phyloP scores from a whole-genome alignment of 2,113 vertebrate genomes.

The Chroicocephalus ridibundus region DNA sequence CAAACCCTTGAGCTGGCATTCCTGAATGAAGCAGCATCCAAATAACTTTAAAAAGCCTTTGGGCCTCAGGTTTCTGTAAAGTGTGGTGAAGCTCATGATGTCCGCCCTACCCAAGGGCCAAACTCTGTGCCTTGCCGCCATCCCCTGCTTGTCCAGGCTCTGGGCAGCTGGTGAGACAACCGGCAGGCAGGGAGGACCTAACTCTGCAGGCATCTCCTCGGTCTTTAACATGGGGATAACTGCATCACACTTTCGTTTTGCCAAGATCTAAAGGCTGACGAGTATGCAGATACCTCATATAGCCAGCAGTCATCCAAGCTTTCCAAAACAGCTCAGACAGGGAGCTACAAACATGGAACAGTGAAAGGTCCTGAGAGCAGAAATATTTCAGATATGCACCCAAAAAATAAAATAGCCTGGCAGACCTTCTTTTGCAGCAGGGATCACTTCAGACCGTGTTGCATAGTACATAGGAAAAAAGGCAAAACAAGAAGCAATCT shows the following conservation, averaged over 20 bases:
- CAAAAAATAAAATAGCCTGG: not conserved
- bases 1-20: not conserved
- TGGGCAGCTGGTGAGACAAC: not conserved
- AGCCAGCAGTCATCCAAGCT: not conserved
- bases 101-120: not conserved
- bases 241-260: rapidly evolving
- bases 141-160: not conserved
- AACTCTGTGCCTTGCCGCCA: no score
- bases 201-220: not conserved
- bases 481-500: not conserved
- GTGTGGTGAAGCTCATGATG: no score
- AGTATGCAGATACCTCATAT: rapidly evolving
- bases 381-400: not conserved
- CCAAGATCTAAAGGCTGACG: no score
- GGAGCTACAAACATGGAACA: not conserved
- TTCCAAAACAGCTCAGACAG: not conserved
- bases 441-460: rapidly evolving
- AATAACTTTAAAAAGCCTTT: not conserved
- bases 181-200: rapidly evolving
- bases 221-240: not conserved
- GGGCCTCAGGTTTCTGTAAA: not conserved
- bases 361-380: not conserved
- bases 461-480: not conserved
- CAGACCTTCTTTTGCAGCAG: not conserved
- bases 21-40: not conserved